These are phyloP conservation scores for Micronycteris hirsuta DNA, from an alignment of 2,113 vertebrate species.

Conservation along the genomic window DNA sequence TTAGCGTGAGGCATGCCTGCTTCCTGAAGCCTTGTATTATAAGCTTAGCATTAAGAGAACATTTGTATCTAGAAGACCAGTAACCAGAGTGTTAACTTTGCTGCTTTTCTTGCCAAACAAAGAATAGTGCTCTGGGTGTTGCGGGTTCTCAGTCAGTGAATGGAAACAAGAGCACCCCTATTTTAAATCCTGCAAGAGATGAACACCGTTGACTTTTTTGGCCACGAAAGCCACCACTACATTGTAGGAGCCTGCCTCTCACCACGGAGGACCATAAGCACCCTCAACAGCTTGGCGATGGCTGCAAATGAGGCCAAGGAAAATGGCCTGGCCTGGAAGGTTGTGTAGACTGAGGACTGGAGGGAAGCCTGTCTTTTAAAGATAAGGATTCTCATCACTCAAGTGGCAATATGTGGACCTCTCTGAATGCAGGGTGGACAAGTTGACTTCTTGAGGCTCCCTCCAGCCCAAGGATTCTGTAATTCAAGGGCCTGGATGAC, in stretches of 20 bases:
- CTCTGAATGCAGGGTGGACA: not conserved
- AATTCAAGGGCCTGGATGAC: not conserved
- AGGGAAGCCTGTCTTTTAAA: not conserved
- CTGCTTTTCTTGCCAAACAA: not conserved
- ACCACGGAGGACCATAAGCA: not conserved
- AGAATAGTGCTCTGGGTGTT: not conserved
- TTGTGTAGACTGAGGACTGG: not conserved
- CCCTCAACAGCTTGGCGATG: not conserved
- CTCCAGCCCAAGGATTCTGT: not conserved
- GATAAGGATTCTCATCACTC: not conserved
- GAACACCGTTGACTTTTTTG: not conserved
- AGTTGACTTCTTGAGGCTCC: not conserved
- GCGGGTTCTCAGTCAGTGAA: not conserved
- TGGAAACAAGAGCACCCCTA: not conserved
- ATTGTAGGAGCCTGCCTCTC: not conserved
- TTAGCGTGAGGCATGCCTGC: not conserved
- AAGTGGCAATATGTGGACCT: not conserved
- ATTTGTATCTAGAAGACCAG: slow-evolving; percentile 4
- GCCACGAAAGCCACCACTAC: too few relatives aligned
- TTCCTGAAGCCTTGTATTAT: not conserved
- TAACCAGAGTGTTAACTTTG: not conserved
- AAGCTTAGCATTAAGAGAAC: not conserved
- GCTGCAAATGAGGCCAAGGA: not conserved
- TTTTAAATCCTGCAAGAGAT: not conserved
- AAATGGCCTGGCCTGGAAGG: not conserved